Percentiles rank a stretch among this genome's conserved stretches.
Evolutionary conservation across 2,797 vertebrate species (phyloP).

Genomic region (Nannoperca obscura): DNA sequence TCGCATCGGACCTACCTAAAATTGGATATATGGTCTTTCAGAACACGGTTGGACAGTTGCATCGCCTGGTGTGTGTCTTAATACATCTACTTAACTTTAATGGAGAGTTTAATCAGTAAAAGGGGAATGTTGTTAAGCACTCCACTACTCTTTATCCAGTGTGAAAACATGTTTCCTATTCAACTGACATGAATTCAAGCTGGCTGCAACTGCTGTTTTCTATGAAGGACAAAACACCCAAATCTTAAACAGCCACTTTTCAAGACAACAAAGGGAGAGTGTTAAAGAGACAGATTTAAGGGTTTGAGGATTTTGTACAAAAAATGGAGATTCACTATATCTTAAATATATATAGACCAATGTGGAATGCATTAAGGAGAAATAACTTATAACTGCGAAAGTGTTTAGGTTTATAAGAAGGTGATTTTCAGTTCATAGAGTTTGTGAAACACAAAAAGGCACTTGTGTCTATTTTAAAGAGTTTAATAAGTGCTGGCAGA

Average conservation of each 20-base stretch:
- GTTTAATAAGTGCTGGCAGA: conserved; percentile 6
- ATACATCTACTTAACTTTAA: background rate
- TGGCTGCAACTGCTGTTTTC: conserved; percentile 15
- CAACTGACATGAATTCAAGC: conserved; percentile 22
- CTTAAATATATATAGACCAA: background rate
- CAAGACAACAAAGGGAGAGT: conserved; percentile 18
- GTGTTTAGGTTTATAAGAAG: background rate
- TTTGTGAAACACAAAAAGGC: conserved; percentile 23
- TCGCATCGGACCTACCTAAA: conserved; percentile 19
- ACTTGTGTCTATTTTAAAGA: conserved; percentile 4
- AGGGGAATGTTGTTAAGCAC: background rate
- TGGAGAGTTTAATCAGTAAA: background rate
- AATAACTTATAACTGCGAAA: background rate
- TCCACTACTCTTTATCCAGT: conserved; percentile 39
- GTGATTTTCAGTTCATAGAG: background rate
- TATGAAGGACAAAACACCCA: conserved; percentile 16
- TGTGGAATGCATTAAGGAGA: background rate
- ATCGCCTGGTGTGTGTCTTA: conserved; percentile 19
- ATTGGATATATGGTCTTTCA: conserved; percentile 18
- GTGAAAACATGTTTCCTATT: conserved; percentile 46
- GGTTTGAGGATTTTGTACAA: conserved; percentile 1
- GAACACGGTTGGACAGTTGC: background rate
- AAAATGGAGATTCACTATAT: background rate
- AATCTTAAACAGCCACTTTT: conserved; percentile 16
- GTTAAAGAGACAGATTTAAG: conserved; percentile 7